phyloP scores from a whole-genome alignment of 2,113 vertebrate species.

The Oenanthe melanoleuca region DNA sequence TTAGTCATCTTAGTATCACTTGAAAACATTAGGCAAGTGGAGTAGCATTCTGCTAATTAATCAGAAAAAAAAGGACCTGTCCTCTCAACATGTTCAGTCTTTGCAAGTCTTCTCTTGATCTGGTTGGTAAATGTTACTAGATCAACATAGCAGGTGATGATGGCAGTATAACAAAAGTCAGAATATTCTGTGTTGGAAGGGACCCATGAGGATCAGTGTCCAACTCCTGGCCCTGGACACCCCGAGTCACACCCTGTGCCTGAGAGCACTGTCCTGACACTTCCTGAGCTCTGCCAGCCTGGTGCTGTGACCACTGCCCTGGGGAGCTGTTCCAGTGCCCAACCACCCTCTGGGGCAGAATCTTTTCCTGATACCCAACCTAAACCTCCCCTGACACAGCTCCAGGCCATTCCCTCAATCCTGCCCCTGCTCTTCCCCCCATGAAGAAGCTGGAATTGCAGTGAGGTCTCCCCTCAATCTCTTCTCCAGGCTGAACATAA shows the following conservation, averaged over 20 bases:
- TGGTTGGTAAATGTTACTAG: neutral
- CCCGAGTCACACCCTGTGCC: neutral
- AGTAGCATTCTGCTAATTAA: neutral
- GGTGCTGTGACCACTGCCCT: neutral
- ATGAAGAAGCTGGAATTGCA: accelerated
- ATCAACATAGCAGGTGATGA: neutral
- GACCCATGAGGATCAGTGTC: neutral
- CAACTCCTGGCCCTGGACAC: no score
- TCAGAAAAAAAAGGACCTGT: neutral
- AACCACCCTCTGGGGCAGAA: accelerated
- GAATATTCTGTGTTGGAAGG: neutral
- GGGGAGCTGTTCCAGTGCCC: neutral
- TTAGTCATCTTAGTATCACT: neutral
- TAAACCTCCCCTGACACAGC: neutral
- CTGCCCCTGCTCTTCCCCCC: neutral
- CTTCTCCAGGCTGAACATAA: neutral
- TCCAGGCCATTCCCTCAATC: neutral
- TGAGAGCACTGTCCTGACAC: accelerated
- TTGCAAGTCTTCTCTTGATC: neutral
- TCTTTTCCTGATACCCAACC: no score
- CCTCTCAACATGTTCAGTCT: neutral
- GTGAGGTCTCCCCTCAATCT: neutral
- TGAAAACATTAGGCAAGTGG: neutral
- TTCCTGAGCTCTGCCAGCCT: neutral
- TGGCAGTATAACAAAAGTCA: neutral